Evolutionary conservation across 2,113 vertebrate species (phyloP).

Genomic region (Chauna torquata): DNA sequence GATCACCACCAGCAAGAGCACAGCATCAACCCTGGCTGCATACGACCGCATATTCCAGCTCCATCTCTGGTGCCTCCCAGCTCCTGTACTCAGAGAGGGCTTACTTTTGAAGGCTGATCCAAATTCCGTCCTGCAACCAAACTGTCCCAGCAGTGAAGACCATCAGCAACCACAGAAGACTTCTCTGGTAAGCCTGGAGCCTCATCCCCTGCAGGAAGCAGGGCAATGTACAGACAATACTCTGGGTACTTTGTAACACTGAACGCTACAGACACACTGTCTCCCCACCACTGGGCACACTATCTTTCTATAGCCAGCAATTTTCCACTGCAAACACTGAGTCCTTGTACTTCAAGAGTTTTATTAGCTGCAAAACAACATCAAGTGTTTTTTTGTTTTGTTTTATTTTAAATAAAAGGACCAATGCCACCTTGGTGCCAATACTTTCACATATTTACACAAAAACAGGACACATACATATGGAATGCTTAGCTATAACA

Average conservation of each 20-base stretch:
- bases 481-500: not conserved
- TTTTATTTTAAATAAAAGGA: not conserved
- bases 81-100: not conserved
- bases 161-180: not conserved
- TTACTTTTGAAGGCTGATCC: not conserved
- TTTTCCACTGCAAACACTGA: not conserved
- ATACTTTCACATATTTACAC: not conserved
- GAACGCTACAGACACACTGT: not conserved
- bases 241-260: not conserved
- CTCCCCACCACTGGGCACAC: not conserved
- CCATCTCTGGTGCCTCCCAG: not conserved
- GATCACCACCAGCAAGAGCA: not conserved
- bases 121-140: not conserved
- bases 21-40: not conserved
- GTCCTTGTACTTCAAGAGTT: not conserved
- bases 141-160: not conserved
- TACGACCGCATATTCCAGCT: not conserved
- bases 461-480: not conserved
- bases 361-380: not conserved
- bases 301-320: not conserved
- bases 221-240: not conserved
- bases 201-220: not conserved
- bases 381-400: not conserved
- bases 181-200: not conserved
- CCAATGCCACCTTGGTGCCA: fast-evolving